phyloP scores from a whole-genome alignment of 2,888 invertebrate species.

The Troilus luridus region DNA sequence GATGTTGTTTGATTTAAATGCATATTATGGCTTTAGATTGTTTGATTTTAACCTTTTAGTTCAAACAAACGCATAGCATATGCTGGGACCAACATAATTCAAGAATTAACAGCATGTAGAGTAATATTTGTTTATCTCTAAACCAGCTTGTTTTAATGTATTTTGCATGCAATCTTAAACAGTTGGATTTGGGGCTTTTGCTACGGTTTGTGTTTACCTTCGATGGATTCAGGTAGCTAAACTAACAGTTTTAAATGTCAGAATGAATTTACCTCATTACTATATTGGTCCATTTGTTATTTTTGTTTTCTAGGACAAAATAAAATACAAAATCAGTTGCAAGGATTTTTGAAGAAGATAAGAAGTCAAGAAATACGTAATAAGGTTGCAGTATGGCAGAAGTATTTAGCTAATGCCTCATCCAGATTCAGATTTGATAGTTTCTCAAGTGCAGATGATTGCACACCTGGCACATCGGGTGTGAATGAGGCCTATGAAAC shows the following conservation, averaged over 20 bases:
- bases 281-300: neutral
- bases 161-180: constrained; percentile 58
- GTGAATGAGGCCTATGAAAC: neutral
- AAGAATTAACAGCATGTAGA: constrained; percentile 33
- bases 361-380: constrained; percentile 60
- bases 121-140: constrained; percentile 5
- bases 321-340: constrained; percentile 60
- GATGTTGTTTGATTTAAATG: constrained; percentile 20
- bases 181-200: constrained; percentile 59
- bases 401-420: constrained; percentile 61
- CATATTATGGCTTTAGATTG: constrained; percentile 45
- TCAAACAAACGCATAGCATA: constrained; percentile 36
- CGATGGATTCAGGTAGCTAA: constrained; percentile 63
- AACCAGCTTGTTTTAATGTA: constrained; percentile 39
- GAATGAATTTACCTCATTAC: neutral
- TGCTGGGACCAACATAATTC: constrained; percentile 23
- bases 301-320: constrained; percentile 54
- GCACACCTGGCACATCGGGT: constrained; percentile 25
- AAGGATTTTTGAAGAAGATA: constrained; percentile 61
- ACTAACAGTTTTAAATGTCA: constrained; percentile 23
- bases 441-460: constrained; percentile 37
- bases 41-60: neutral
- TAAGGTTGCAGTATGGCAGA: constrained; percentile 62
- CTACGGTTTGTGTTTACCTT: constrained; percentile 59
- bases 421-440: constrained; percentile 61